These are phyloP conservation scores for Ptilonorhynchus violaceus DNA, from an alignment of 2,113 vertebrate genomes.

Conservation along the genomic window DNA sequence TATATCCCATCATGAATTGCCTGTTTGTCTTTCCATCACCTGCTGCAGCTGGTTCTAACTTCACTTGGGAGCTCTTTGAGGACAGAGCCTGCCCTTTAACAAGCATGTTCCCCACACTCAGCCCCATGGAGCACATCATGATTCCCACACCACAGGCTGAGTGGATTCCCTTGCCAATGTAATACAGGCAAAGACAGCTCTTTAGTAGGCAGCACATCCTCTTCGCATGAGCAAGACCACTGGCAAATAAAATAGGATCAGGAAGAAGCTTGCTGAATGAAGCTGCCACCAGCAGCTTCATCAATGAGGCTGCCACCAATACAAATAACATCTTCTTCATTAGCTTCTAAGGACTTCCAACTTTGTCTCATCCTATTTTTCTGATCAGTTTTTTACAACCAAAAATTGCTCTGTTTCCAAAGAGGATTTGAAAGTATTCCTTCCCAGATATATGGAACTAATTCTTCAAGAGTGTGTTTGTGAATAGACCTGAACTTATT, in stretches of 20 bases:
- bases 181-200: not conserved
- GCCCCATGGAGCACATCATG: not conserved
- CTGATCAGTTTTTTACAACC: not conserved
- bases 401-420: not conserved
- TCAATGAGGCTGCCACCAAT: not conserved
- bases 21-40: not conserved
- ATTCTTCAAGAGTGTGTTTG: slow-evolving; percentile 14
- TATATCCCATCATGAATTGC: not conserved
- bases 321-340: not conserved
- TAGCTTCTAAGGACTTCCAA: slow-evolving; percentile 9
- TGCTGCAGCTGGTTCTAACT: not conserved
- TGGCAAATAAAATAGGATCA: not conserved
- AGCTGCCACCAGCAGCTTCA: too few relatives aligned
- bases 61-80: not conserved
- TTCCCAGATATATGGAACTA: slow-evolving; percentile 31
- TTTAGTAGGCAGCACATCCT: not conserved
- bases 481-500: slow-evolving; percentile 41
- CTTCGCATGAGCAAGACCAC: not conserved
- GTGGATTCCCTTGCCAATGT: not conserved
- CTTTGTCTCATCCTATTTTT: slow-evolving; percentile 13
- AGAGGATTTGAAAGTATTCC: not conserved
- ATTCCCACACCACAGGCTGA: not conserved
- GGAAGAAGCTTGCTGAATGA: not conserved
- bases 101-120: not conserved
- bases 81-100: not conserved